Conservation (phyloP, 2,797 vertebrate genomes). For the Spinibarbus caldwelli region DNA sequence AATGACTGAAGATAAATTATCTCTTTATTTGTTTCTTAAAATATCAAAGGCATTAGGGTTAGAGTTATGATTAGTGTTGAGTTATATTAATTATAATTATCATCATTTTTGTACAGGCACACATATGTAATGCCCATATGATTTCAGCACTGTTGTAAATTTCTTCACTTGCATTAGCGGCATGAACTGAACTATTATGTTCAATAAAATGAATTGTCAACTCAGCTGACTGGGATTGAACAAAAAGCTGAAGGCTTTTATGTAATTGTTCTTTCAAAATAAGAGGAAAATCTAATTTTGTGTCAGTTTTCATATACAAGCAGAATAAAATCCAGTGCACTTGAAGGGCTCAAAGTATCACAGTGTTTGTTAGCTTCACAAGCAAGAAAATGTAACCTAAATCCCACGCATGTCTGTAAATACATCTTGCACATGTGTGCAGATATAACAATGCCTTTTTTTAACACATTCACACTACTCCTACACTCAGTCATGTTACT, state of each 20-base stretch:
- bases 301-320: background rate
- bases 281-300: background rate
- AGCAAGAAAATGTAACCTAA: constrained; percentile 20
- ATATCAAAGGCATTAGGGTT: background rate
- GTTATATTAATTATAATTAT: background rate
- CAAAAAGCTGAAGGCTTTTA: background rate
- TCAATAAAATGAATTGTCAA: background rate
- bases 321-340: background rate
- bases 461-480: background rate
- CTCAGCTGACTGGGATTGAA: background rate
- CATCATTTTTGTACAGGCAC: too few relatives aligned
- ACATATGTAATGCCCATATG: too few relatives aligned
- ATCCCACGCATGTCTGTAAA: constrained; percentile 35
- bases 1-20: background rate
- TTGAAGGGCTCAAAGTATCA: background rate
- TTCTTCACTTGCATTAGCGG: background rate
- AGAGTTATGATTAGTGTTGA: background rate
- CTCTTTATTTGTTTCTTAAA: background rate
- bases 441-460: constrained; percentile 10
- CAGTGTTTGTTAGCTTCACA: background rate
- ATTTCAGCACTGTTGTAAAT: background rate
- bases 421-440: constrained; percentile 21
- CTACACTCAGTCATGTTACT: constrained; percentile 8
- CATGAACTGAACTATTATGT: background rate
- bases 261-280: constrained; percentile 1